Percentiles rank a stretch among this genome's conserved stretches.
These are phyloP conservation scores for Lepus europaeus DNA, from an alignment of 2,113 vertebrate genomes.

Conservation along the genomic window DNA sequence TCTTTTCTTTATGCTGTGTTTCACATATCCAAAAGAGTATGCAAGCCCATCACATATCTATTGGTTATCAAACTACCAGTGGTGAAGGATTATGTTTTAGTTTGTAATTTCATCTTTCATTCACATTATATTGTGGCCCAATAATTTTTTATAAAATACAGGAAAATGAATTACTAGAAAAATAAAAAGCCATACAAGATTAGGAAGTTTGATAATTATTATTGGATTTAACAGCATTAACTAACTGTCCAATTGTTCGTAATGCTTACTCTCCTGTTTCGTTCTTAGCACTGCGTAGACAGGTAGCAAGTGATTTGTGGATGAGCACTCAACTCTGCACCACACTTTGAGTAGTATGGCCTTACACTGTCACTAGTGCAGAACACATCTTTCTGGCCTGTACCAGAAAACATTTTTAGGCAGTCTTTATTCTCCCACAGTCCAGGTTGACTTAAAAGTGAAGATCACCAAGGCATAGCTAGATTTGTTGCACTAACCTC, in stretches of 20 bases:
- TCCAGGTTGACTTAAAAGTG: neutral
- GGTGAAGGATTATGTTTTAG: neutral
- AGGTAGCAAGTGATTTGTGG: neutral
- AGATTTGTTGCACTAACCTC: neutral
- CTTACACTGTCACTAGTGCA: neutral
- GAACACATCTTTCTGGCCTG: neutral
- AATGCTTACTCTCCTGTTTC: neutral
- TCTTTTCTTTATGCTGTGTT: neutral
- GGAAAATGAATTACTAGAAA: neutral
- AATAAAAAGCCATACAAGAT: neutral
- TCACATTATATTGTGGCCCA: neutral
- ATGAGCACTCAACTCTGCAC: accelerated
- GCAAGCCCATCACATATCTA: neutral
- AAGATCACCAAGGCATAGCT: neutral
- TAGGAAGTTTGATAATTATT: neutral
- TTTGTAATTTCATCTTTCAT: conserved; percentile 16
- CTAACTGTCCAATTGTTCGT: neutral
- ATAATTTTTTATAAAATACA: neutral
- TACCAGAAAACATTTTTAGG: neutral
- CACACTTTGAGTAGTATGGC: neutral
- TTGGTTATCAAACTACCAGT: neutral
- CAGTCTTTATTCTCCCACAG: neutral
- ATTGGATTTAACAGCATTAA: neutral
- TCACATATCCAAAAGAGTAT: neutral
- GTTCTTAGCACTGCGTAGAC: neutral